Evolutionary conservation across 2,888 invertebrate genomes (phyloP).

Genomic region (Steinernema carpocapsae): DNA sequence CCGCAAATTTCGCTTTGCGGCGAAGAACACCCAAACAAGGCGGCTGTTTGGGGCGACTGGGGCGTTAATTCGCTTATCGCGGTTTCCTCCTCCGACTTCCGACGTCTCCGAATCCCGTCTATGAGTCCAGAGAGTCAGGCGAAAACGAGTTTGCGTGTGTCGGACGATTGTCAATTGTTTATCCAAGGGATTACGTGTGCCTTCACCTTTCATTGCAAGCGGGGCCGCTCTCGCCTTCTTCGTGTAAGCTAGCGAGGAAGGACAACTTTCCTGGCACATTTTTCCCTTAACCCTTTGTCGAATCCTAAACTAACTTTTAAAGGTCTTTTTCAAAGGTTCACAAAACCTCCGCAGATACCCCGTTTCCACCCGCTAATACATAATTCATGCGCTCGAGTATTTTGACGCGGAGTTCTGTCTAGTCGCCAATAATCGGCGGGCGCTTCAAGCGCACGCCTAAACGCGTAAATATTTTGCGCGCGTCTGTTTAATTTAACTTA

Average conservation of each 20-base stretch:
- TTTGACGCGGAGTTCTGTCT: no score
- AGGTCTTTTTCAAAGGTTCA: no score
- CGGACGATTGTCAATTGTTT: conserved; percentile 27
- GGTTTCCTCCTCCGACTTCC: background rate
- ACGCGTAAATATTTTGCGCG: background rate
- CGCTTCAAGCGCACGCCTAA: background rate
- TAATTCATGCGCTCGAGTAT: conserved; percentile 10
- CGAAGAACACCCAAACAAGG: no score
- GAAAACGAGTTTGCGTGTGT: conserved; percentile 28
- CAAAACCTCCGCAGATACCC: no score
- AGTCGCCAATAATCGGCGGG: background rate
- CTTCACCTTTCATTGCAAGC: conserved; percentile 24
- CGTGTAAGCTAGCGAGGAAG: background rate
- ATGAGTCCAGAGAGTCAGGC: background rate
- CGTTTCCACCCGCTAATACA: background rate
- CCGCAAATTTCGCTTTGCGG: no score
- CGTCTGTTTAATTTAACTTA: no score
- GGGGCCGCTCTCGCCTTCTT: background rate
- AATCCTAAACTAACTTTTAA: no score
- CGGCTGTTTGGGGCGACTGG: no score
- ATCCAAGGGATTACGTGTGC: conserved; percentile 33
- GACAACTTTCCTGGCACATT: no score
- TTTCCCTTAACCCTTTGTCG: no score
- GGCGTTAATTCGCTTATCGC: background rate
- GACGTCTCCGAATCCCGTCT: background rate